A percentile compares a stretch with the other conserved stretches of the same genome.
Evolutionary conservation across 2,888 invertebrate species (phyloP).

Genomic region (Erannis defoliaria): DNA sequence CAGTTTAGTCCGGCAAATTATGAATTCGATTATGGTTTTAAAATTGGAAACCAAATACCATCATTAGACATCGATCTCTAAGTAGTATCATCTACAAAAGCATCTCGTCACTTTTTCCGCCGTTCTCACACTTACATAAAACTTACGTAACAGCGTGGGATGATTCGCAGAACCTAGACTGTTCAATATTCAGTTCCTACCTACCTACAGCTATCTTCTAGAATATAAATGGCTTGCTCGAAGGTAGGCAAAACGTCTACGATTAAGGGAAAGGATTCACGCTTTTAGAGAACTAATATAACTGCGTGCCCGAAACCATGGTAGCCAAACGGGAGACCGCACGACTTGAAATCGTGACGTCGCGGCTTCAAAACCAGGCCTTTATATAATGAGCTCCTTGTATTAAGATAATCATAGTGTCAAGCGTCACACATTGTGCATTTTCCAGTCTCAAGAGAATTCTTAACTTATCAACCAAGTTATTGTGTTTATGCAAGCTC

Average conservation of each 20-base stretch:
- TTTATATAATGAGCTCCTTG: no score
- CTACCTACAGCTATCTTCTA: background rate
- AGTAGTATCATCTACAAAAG: background rate
- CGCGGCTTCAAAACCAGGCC: no score
- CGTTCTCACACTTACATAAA: constrained; percentile 7
- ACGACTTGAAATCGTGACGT: no score
- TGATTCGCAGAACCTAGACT: background rate
- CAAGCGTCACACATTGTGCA: no score
- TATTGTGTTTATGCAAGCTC: no score
- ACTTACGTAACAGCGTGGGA: constrained; percentile 4
- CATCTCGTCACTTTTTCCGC: background rate
- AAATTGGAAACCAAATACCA: background rate
- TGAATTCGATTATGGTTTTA: no score
- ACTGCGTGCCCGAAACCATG: no score
- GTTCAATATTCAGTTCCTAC: background rate
- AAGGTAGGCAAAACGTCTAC: background rate
- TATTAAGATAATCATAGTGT: no score
- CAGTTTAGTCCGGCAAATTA: no score
- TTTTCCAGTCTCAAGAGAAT: no score
- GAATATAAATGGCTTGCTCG: background rate
- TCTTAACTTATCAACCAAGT: no score
- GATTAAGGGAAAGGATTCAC: background rate
- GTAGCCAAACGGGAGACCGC: no score
- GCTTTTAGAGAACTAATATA: background rate
- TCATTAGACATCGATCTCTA: background rate